Evolutionary conservation across 2,797 vertebrate genomes (phyloP).

Genomic region (Sebastiscus albofasciatus): DNA sequence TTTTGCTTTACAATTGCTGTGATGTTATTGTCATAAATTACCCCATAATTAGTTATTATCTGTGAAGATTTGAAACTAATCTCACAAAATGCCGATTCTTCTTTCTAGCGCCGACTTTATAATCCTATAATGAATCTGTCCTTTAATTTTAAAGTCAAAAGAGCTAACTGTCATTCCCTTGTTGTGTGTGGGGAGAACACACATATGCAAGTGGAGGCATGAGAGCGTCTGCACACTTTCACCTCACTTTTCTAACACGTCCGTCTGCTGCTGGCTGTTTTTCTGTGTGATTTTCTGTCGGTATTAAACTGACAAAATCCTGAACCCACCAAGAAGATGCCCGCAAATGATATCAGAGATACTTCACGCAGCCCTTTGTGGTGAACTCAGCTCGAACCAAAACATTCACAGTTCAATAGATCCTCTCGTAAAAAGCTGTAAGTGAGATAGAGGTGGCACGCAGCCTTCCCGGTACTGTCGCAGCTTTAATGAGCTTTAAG

Average conservation of each 20-base stretch:
- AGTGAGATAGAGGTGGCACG: slow-evolving; percentile 52
- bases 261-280: background rate
- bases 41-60: slow-evolving; percentile 70
- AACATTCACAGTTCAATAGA: slow-evolving; percentile 65
- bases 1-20: slow-evolving; percentile 36
- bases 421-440: slow-evolving; percentile 27
- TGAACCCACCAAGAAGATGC: slow-evolving; percentile 30
- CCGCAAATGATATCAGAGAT: slow-evolving; percentile 26
- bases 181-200: slow-evolving; percentile 42
- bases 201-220: slow-evolving; percentile 70
- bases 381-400: slow-evolving; percentile 58
- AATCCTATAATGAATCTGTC: slow-evolving; percentile 72
- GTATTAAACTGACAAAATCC: slow-evolving; percentile 13
- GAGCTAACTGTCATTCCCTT: slow-evolving; percentile 33
- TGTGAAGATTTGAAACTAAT: slow-evolving; percentile 64
- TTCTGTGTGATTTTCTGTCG: background rate
- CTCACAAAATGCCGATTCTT: slow-evolving; percentile 57
- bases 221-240: slow-evolving; percentile 59
- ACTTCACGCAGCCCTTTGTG: slow-evolving; percentile 40
- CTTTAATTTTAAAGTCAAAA: slow-evolving; percentile 71
- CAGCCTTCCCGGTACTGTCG: slow-evolving; percentile 40
- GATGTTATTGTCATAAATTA: slow-evolving; percentile 58
- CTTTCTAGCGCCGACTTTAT: slow-evolving; percentile 61
- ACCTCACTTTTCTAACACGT: slow-evolving; percentile 26
- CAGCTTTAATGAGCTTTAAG: slow-evolving; percentile 64